Evolutionary conservation across 2,797 vertebrate genomes (phyloP).

Genomic region (Microchirus variegatus): DNA sequence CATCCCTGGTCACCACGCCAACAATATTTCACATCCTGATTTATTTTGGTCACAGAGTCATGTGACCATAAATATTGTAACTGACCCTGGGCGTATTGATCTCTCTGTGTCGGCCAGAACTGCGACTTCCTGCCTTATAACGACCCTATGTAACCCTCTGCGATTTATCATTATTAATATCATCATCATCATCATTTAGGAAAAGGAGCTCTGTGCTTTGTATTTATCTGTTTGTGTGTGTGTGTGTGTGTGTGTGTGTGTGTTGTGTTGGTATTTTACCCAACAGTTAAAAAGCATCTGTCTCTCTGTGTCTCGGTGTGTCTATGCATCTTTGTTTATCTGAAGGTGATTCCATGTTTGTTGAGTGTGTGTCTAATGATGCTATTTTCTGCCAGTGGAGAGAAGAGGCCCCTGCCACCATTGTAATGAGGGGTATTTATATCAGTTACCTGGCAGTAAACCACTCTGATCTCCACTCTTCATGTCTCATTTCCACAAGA

Average conservation of each 20-base stretch:
- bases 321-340: constrained; percentile 18
- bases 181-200: constrained; percentile 68
- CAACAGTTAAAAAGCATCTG: background rate
- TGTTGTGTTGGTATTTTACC: constrained; percentile 10
- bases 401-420: constrained; percentile 75
- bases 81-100: constrained; percentile 86
- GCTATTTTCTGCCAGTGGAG: constrained; percentile 73
- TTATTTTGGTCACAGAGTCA: constrained; percentile 84
- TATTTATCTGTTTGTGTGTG: constrained; percentile 34
- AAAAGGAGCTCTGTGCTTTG: constrained; percentile 52
- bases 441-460: constrained; percentile 77
- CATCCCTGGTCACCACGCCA: constrained; percentile 55
- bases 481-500: constrained; percentile 65
- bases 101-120: constrained; percentile 74
- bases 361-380: constrained; percentile 70
- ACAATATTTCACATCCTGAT: constrained; percentile 81
- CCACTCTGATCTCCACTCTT: constrained; percentile 62
- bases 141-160: constrained; percentile 78
- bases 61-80: constrained; percentile 86
- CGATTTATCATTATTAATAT: constrained; percentile 70
- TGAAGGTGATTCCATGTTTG: constrained; percentile 18
- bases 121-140: constrained; percentile 83
- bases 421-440: constrained; percentile 80
- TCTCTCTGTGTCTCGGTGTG: background rate
- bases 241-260: background rate